Conservation (phyloP, 2,888 invertebrate genomes). For the Pachycephus smyrnensis region DNA sequence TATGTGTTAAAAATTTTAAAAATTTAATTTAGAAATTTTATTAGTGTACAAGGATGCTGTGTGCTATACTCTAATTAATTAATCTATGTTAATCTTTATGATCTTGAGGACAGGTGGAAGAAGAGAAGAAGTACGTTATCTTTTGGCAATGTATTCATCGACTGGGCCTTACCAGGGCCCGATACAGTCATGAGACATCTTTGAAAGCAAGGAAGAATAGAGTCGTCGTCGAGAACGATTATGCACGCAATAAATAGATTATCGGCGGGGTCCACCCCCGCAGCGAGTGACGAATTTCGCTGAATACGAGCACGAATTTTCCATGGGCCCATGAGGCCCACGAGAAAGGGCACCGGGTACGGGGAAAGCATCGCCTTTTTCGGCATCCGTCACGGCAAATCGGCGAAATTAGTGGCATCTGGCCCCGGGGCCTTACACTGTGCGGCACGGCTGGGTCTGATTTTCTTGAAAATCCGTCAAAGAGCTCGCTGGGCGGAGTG, state of each 20-base stretch:
- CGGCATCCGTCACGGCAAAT: conserved; percentile 52
- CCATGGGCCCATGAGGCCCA: conserved; percentile 31
- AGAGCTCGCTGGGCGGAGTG: conserved; percentile 31
- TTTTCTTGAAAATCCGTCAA: conserved; percentile 36
- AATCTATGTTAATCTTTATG: neutral
- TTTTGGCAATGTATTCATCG: too few species aligned
- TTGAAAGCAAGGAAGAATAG: neutral
- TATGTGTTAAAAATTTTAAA: too few species aligned
- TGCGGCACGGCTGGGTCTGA: too few species aligned
- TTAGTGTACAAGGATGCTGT: too few species aligned
- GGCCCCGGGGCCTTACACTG: conserved; percentile 32
- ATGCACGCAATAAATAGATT: conserved; percentile 60
- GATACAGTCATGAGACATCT: too few species aligned
- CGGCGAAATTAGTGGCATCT: conserved; percentile 57
- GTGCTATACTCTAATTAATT: too few species aligned
- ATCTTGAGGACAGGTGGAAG: neutral
- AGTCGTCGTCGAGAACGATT: conserved; percentile 44
- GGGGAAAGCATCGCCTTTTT: conserved; percentile 25
- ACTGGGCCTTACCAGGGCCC: too few species aligned
- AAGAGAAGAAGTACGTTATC: neutral
- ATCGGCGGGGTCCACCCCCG: conserved; percentile 19
- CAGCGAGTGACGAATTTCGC: conserved; percentile 38
- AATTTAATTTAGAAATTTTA: too few species aligned
- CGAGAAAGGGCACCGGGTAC: conserved; percentile 9
- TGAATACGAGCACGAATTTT: conserved; percentile 47